Evolutionary conservation across 2,797 vertebrate species (phyloP), one percentile per base, ranked within the genome.

Genomic region (Typhlichthys subterraneus): DNA sequence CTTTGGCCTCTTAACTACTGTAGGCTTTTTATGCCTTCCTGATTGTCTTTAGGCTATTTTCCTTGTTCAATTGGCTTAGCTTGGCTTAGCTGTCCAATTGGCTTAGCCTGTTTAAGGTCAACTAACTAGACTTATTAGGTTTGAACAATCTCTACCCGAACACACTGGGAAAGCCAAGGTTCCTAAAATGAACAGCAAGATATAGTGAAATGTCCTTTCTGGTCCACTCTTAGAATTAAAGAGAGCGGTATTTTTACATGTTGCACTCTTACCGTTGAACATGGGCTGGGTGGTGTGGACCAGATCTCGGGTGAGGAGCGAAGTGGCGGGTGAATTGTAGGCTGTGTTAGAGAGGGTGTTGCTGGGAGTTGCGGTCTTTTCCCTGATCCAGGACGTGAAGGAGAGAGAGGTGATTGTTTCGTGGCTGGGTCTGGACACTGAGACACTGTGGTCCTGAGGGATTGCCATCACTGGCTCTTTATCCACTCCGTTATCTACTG

Each of bases 211-310:
- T 48, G 47, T 12, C 47, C 47, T 14, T 14, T 14, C 47, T 14
- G 12, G 12, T 14, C 47, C 47, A 12, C n/a, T 14, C 47, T 12
- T 12, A 33, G 33, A n/a, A 38, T 55, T 13, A 29, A 55, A 9
- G 29, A 29, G 23, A 29, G 23, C 23, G 23, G 23, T 29, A 29
- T 5, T 33, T n/a, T 29, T 33, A 5, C 5, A 33, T 7, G 10
- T 19, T 11, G 5, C 8, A 68, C 69, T 90, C 93, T 94, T 93
- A 98, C 97, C 96, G 70, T 93, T 98, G 85, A 93, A 96, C 75
- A 96, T 84, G 10, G 96, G 93, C 69, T 95, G 95, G 73, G 96
- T 98, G 65, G 96, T 98, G 82, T 95, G 94, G 83, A 89, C 91
- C 79, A 94, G 86, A 70, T 89, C 89, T 77, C 89, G 67, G 81